Evolutionary conservation across 1,140 invertebrate genomes (phyloP), one percentile per base, ranked within the genome.

Genomic region (Pseudomyrmex dendroicus): DNA sequence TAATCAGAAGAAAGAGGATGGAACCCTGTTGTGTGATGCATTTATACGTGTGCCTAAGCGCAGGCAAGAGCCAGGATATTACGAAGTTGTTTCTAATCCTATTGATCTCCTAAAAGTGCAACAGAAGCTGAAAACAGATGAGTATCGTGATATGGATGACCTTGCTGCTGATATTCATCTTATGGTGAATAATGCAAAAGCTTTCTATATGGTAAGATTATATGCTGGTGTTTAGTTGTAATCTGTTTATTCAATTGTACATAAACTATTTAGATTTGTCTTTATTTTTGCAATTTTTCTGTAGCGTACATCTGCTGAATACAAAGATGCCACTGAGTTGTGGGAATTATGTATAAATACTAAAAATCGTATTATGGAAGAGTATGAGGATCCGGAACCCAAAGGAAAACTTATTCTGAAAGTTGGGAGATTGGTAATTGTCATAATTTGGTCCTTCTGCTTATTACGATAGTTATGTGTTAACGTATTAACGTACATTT

Each of bases 71-170:
- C 98, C 97, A 59, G 96, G 96, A 50, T 98, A 98, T 93, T 98
- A 98, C 94, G 97, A 98, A 95, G 97, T 98, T 68, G 98, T 99
- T 10, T 95, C 96, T 9, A 97, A 98, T 93, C 98, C 98, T 13
- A 99, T 99, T 91, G 98, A 99, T 94, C 95, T 99, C 83, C 93
- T 99, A 25, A 97, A 98, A 94, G 98, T 99, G 25, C 98, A 99
- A 93, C 98, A 99, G 91, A 99, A 99, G 94, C 93, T 99, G 15
- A 99, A 98, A 95, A 99, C 98, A 13, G 98, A 99, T 89, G 98
- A 98, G 84, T 99, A 99, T 94, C 96, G 97, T 86, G 97, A 98
- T 92, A 95, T 99, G 86, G 97, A 98, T 56, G 98, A 99, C 90
- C 95, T 99, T 83, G 96, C 97, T 83, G 95, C 95, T 54, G 98